Evolutionary conservation across 1,140 invertebrate species (phyloP).

Genomic region (Temnothorax curvispinosus): DNA sequence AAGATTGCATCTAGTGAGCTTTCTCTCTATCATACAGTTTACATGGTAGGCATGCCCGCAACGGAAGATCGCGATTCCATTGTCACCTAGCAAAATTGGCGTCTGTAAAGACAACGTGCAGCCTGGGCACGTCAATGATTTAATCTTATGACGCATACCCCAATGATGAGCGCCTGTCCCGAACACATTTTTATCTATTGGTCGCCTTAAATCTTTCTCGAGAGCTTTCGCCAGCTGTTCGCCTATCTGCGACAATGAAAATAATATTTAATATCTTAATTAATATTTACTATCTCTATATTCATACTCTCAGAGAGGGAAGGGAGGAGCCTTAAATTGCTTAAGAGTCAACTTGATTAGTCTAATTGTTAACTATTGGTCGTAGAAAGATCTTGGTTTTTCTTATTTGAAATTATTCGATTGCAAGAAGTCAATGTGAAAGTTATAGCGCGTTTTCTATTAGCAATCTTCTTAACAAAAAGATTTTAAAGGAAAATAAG

Average conservation of each 20-base stretch:
- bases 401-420: neutral
- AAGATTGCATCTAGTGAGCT: conserved; percentile 82
- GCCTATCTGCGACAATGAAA: conserved; percentile 70
- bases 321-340: neutral
- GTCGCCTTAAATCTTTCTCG: conserved; percentile 74
- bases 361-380: neutral
- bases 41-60: conserved; percentile 85
- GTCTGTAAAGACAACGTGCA: conserved; percentile 83
- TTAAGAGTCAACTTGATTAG: neutral
- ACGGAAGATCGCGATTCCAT: conserved; percentile 83
- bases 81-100: conserved; percentile 81
- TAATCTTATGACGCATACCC: conserved; percentile 81
- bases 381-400: neutral
- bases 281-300: neutral
- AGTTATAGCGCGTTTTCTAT: neutral
- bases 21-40: conserved; percentile 84
- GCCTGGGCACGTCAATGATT: conserved; percentile 80
- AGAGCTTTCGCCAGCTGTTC: conserved; percentile 75
- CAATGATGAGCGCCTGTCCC: conserved; percentile 82
- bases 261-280: neutral
- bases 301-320: neutral
- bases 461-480: neutral
- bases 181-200: conserved; percentile 74
- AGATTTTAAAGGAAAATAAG: neutral
- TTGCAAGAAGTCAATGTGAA: neutral